phyloP scores from a whole-genome alignment of 2,113 vertebrate species.

The Cyphomyrus plagiostoma region DNA sequence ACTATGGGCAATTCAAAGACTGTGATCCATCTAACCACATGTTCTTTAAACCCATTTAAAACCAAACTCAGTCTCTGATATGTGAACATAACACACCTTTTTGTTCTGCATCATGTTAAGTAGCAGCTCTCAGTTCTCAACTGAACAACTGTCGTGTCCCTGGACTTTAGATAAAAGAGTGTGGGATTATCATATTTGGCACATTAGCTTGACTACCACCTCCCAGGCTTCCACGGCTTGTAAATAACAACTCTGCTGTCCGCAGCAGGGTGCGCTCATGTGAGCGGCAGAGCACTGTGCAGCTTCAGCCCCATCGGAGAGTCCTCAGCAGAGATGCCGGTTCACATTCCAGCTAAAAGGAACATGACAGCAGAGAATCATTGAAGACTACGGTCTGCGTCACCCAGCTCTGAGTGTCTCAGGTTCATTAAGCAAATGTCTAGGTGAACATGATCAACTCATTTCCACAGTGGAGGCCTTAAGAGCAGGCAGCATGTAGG shows the following conservation, averaged over 20 bases:
- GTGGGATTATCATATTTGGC: neutral
- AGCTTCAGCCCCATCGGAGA: neutral
- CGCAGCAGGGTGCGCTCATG: neutral
- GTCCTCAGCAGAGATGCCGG: neutral
- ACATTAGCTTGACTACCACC: neutral
- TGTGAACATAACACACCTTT: neutral
- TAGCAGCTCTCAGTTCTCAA: neutral
- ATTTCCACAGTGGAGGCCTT: neutral
- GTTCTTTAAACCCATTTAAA: neutral
- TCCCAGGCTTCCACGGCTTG: neutral
- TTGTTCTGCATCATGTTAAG: neutral
- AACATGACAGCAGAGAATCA: neutral
- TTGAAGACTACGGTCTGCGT: neutral
- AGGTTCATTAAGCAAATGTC: neutral
- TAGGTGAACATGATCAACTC: neutral
- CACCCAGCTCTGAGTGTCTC: neutral
- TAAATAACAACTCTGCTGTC: slow-evolving; percentile 4
- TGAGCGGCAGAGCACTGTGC: neutral
- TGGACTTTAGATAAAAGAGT: neutral
- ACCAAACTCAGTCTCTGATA: neutral
- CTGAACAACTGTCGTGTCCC: neutral
- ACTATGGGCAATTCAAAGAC: neutral
- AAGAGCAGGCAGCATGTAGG: neutral
- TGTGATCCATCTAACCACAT: neutral
- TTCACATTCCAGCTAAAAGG: neutral